Evolutionary conservation across 2,888 invertebrate genomes (phyloP), one percentile per base, ranked within the genome.

Genomic region (Cataglyphis albicans): DNA sequence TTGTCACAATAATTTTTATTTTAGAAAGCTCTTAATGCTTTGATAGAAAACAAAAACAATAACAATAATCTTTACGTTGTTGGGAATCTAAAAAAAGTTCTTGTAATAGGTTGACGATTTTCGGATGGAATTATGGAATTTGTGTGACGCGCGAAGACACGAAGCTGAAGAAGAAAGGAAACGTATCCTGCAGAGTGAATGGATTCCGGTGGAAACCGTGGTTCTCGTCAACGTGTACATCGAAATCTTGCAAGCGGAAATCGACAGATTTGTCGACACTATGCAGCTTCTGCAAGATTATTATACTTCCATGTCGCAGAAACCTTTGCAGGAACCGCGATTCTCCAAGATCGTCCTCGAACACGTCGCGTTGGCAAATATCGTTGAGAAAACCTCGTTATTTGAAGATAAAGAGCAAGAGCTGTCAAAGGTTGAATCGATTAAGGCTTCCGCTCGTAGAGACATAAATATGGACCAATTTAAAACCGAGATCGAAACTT

Each of bases 241-340:
- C 65, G 95, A 95, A 1, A 95, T 95, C 64, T 95, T 96, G 94
- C 96, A 97, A 92, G 90, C 95, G n/a, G 97, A 97, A 94, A 72
- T 96, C 15, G 96, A 97, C 90, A 95, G 96, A 67, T 94, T 95
- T 94, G 93, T 94, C 29, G 94, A 95, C 83, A 95, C 95, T 6
- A 68, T 95, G 25, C 94, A 94, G 68, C 87, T 96, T 7, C 64
- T 95, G 3, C 93, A 94, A 18, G 95, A 95, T 89, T 96, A 95
- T 90, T 96, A 95, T 83, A 88, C 89, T 0, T 93, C 93, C 0
- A 92, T 94, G 88, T 89, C 95, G 52, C 84, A 89, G 44, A 89
- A 73, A 65, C 78, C 91, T 5, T 21, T 88, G 63, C 70, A 57
- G 21, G 82, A 85, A 0, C 0, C 44, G 0, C 65, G 10, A 0